Evolutionary conservation across 2,797 vertebrate genomes (phyloP).

Genomic region (Sebastes umbrosus): DNA sequence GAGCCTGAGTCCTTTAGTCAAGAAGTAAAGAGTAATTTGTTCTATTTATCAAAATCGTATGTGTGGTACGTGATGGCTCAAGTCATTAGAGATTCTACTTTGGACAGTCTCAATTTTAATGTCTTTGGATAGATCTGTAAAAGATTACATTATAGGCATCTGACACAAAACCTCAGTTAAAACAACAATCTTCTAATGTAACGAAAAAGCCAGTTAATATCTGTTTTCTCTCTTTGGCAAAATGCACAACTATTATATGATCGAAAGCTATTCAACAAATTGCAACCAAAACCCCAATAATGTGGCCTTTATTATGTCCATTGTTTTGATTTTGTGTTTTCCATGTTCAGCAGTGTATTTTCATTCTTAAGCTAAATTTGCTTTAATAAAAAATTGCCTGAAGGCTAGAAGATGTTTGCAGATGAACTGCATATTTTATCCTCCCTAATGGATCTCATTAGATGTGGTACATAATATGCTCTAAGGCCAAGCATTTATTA

Average conservation of each 20-base stretch:
- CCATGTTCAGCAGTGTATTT: background rate
- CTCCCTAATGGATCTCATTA: constrained; percentile 7
- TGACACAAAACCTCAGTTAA: constrained; percentile 17
- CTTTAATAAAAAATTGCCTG: background rate
- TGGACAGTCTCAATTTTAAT: background rate
- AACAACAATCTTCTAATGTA: constrained; percentile 20
- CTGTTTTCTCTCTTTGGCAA: constrained; percentile 66
- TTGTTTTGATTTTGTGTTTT: constrained; percentile 17
- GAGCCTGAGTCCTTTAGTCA: background rate
- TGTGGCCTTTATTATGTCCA: constrained; percentile 40
- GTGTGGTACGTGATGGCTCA: background rate
- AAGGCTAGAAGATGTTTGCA: constrained; percentile 1
- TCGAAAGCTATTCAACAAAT: constrained; percentile 36
- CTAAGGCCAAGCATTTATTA: background rate
- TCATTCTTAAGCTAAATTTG: constrained; percentile 1
- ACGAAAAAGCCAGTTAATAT: constrained; percentile 22
- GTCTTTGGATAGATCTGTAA: background rate
- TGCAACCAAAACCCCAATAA: constrained; percentile 55
- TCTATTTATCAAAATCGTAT: constrained; percentile 7
- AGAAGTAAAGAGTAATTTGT: background rate
- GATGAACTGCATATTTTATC: constrained; percentile 5
- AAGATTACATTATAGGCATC: background rate
- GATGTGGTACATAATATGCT: background rate
- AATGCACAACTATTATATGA: constrained; percentile 63
- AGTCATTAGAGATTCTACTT: background rate